Evolutionary conservation across 92 coral and sea anemone genomes (phyloP).

Genomic region (Parazoanthus atlanticus): DNA sequence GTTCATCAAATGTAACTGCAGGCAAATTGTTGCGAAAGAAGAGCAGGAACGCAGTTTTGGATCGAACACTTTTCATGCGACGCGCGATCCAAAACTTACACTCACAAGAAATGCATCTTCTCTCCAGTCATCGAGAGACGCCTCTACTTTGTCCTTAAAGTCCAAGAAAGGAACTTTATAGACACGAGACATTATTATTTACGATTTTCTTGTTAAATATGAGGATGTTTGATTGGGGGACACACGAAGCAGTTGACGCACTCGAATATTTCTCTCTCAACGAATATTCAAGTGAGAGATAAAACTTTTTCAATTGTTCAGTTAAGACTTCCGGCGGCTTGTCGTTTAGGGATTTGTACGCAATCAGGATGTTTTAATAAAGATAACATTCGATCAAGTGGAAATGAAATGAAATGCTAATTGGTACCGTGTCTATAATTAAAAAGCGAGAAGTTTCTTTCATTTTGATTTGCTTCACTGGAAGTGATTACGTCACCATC

Average conservation of each 20-base stretch:
- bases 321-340: neutral
- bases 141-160: neutral
- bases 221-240: neutral
- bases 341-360: neutral
- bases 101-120: neutral
- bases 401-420: neutral
- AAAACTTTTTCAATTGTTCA: neutral
- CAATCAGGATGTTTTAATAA: neutral
- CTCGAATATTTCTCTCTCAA: neutral
- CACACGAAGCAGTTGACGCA: neutral
- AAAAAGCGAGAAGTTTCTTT: neutral
- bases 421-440: neutral
- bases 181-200: neutral
- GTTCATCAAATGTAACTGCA: slow-evolving; percentile 72
- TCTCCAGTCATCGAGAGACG: neutral
- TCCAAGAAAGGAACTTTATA: neutral
- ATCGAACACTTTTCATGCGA: slow-evolving; percentile 38
- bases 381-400: slow-evolving; percentile 4
- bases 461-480: neutral
- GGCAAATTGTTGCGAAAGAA: slow-evolving; percentile 29
- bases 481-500: neutral
- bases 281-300: slow-evolving; percentile 4
- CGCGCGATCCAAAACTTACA: slow-evolving; percentile 34
- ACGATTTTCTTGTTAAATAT: too few species aligned
- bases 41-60: slow-evolving; percentile 40